phyloP scores from a whole-genome alignment of 2,113 vertebrate species.

The Saimiri boliviensis region DNA sequence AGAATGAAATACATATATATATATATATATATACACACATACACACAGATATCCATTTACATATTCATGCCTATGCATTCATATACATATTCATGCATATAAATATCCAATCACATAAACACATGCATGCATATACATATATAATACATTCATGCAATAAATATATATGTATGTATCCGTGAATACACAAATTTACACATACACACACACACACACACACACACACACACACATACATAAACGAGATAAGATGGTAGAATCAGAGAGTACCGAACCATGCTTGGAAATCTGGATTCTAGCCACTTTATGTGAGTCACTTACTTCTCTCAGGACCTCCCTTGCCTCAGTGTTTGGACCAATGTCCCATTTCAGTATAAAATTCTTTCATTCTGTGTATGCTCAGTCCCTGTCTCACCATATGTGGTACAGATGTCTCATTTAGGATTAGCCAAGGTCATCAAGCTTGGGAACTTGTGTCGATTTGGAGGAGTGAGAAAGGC shows the following conservation, averaged over 20 bases:
- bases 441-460: background rate
- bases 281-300: background rate
- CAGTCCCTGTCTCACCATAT: background rate
- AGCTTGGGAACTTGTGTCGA: background rate
- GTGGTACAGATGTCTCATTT: background rate
- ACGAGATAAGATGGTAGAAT: background rate
- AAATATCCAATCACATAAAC: background rate
- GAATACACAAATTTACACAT: background rate
- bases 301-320: background rate
- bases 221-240: background rate
- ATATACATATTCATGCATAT: background rate
- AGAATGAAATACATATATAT: background rate
- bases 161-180: background rate
- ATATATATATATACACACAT: no score
- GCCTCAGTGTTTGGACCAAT: background rate
- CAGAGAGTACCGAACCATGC: background rate
- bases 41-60: no score
- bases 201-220: background rate
- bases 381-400: background rate
- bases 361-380: background rate
- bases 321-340: background rate
- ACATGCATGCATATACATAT: background rate
- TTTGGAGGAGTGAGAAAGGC: background rate
- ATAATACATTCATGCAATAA: background rate
- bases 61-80: background rate